phyloP scores from a whole-genome alignment of 2,888 invertebrate genomes.

The Drosophila barbarae region DNA sequence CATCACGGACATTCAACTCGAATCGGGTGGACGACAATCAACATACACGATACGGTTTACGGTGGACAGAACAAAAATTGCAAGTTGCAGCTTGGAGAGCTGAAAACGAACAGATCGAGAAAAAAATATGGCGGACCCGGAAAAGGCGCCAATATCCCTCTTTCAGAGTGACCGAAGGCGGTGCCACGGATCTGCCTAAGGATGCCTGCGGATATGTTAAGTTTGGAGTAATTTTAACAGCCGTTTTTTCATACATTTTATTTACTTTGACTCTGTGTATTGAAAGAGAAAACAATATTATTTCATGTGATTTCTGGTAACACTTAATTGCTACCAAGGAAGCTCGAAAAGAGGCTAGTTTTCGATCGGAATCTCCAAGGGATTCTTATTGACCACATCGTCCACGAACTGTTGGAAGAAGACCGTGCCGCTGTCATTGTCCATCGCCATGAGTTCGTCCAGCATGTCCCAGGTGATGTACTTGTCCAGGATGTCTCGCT shows the following conservation, averaged over 20 bases:
- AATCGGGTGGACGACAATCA: background rate
- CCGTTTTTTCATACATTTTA: background rate
- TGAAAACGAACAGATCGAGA: slow-evolving; percentile 58
- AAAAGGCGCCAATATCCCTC: slow-evolving; percentile 20
- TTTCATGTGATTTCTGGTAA: no score
- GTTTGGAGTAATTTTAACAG: background rate
- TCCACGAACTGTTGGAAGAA: background rate
- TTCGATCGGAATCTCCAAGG: background rate
- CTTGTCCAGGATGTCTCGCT: background rate
- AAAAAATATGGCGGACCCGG: background rate
- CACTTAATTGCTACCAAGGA: background rate
- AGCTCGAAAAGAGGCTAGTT: background rate
- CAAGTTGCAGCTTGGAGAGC: slow-evolving; percentile 34
- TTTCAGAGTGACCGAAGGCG: background rate
- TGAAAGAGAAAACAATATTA: background rate
- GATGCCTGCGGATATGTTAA: no score
- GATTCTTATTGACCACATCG: background rate
- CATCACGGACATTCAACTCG: slow-evolving; percentile 19
- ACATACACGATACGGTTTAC: background rate
- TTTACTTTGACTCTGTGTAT: background rate
- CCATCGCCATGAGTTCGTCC: slow-evolving; percentile 1
- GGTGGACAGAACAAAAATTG: background rate
- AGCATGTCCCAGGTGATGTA: slow-evolving; percentile 2
- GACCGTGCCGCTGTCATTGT: background rate
- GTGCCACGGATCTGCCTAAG: background rate